These are phyloP conservation scores for Pentamera pediparva DNA, from an alignment of 53 echinoderm and acorn worm genomes.

Conservation along the genomic window DNA sequence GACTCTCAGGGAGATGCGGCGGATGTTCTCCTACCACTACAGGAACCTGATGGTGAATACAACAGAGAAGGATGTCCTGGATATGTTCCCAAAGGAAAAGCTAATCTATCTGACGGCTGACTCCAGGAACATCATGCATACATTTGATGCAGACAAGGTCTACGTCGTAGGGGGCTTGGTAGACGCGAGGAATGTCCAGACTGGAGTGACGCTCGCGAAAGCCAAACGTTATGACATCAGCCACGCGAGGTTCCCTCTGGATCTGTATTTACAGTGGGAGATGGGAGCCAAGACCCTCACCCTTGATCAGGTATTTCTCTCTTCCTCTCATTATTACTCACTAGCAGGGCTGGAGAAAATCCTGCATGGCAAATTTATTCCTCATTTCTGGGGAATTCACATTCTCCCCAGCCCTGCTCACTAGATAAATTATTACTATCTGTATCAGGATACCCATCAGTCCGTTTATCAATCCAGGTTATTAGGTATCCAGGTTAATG, in stretches of 20 bases:
- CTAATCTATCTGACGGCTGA: conserved; percentile 81
- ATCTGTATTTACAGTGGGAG: conserved; percentile 69
- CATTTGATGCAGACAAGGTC: conserved; percentile 59
- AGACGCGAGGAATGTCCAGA: conserved; percentile 45
- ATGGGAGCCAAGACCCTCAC: conserved; percentile 71
- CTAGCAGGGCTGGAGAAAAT: no score
- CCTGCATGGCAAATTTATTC: no score
- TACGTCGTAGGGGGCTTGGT: conserved; percentile 86
- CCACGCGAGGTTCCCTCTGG: conserved; percentile 80
- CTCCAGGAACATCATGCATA: conserved; percentile 66
- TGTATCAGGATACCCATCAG: no score
- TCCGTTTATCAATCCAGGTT: no score
- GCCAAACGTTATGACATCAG: conserved; percentile 61
- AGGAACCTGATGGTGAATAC: conserved; percentile 56
- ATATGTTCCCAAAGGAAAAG: conserved; percentile 65
- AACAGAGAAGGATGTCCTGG: conserved; percentile 55
- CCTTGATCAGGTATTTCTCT: conserved; percentile 73
- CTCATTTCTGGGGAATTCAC: no score
- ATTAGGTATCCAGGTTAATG: no score
- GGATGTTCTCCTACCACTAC: conserved; percentile 25
- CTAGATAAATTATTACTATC: no score
- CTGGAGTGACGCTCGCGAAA: conserved; percentile 64
- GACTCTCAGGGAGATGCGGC: conserved; percentile 47
- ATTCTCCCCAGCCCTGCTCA: no score
- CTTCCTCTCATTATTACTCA: no score